A percentile compares a stretch with the other conserved stretches of the same genome.
Evolutionary conservation across 2,113 vertebrate species (phyloP).

Genomic region (Lanius ludovicianus): DNA sequence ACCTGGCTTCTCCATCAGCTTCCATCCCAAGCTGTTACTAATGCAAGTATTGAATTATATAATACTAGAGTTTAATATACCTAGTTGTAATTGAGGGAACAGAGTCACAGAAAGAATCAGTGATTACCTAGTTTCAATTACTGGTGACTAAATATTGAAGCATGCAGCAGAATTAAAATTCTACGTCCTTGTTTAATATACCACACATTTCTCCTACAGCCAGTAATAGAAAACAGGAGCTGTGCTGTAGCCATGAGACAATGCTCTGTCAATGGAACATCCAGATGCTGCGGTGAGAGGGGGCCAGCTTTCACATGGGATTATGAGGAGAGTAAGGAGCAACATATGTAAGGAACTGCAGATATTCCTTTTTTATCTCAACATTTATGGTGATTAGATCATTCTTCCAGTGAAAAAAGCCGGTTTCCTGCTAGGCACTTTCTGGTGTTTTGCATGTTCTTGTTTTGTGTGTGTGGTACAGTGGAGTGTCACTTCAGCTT

Average conservation of each 20-base stretch:
- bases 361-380: background rate
- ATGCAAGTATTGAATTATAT: background rate
- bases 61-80: background rate
- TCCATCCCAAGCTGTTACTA: background rate
- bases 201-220: background rate
- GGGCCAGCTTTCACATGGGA: background rate
- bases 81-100: background rate
- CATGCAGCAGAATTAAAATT: background rate
- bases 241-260: slow-evolving; percentile 19
- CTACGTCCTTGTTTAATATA: background rate
- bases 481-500: background rate
- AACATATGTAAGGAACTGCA: background rate
- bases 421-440: background rate
- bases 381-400: background rate
- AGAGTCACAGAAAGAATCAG: background rate
- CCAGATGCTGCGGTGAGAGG: background rate
- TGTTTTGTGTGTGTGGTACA: background rate
- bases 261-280: slow-evolving; percentile 20
- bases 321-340: background rate
- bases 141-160: background rate
- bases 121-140: background rate
- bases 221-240: slow-evolving; percentile 36
- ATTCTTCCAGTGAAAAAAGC: background rate
- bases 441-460: background rate
- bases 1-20: background rate